Evolutionary conservation across 2,888 invertebrate species (phyloP).

Genomic region (Acronicta psi): DNA sequence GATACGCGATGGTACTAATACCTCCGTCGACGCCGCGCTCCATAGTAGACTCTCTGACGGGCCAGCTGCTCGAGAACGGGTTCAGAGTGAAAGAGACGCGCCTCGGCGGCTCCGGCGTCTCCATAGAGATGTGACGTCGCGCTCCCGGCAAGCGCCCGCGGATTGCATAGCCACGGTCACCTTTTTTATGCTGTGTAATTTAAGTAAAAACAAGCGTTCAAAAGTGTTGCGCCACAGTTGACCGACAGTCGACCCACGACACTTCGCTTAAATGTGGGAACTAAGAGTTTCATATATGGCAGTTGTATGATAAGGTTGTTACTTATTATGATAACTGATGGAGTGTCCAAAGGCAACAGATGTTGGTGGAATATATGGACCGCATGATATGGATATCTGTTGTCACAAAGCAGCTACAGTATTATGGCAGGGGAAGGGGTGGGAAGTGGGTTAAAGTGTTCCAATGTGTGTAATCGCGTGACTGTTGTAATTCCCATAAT

Average conservation of each 20-base stretch:
- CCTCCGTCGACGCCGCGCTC: constrained; percentile 77
- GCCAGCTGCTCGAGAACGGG: constrained; percentile 82
- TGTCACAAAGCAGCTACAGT: constrained; percentile 38
- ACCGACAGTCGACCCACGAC: constrained; percentile 17
- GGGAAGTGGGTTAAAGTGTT: constrained; percentile 46
- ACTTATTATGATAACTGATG: constrained; percentile 39
- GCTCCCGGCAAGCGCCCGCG: constrained; percentile 56
- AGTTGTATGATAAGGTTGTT: constrained; percentile 44
- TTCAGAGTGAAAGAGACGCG: constrained; percentile 88
- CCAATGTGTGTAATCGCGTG: constrained; percentile 43
- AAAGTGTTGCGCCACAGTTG: constrained; percentile 21
- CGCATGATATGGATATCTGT: constrained; percentile 34
- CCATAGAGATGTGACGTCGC: constrained; percentile 79
- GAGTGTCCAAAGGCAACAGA: constrained; percentile 18
- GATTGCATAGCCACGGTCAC: constrained; percentile 41
- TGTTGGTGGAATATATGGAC: constrained; percentile 23
- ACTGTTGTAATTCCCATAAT: constrained; percentile 25
- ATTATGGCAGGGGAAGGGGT: constrained; percentile 26
- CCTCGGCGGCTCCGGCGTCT: constrained; percentile 90
- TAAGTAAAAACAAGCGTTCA: constrained; percentile 23
- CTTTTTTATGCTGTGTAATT: constrained; percentile 35
- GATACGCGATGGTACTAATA: constrained; percentile 82
- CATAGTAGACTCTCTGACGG: constrained; percentile 75
- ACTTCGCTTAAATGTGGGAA: constrained; percentile 9
- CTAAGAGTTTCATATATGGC: constrained; percentile 6